phyloP scores from a whole-genome alignment of 2,113 vertebrate genomes.

The Cisticola juncidis region DNA sequence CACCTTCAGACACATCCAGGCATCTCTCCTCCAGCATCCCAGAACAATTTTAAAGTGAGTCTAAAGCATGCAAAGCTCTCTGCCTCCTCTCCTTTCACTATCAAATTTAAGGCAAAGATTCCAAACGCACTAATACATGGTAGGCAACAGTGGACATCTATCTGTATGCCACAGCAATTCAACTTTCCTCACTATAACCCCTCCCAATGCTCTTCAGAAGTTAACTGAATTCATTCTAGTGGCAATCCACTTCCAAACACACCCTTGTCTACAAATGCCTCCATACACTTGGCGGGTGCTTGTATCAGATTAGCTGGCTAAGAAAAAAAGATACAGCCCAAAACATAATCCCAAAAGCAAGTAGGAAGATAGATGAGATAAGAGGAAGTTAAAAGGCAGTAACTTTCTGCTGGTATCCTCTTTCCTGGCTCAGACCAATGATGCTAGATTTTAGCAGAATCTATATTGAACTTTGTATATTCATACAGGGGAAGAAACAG shows the following conservation, averaged over 20 bases:
- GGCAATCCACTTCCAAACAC: neutral
- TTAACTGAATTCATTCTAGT: neutral
- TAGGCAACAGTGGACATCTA: fast-evolving
- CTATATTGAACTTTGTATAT: neutral
- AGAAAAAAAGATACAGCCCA: neutral
- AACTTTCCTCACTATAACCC: neutral
- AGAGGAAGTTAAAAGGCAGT: neutral
- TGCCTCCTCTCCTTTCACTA: neutral
- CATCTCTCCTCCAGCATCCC: neutral
- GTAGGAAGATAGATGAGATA: neutral
- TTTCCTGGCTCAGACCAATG: neutral
- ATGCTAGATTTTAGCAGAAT: neutral
- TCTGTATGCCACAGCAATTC: neutral
- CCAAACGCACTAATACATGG: neutral
- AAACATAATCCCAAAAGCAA: neutral
- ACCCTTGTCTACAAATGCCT: neutral
- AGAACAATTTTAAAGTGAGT: neutral
- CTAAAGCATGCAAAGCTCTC: neutral
- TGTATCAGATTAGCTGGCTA: neutral
- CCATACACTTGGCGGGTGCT: neutral
- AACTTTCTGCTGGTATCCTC: neutral
- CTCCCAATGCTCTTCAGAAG: neutral
- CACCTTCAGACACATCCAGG: neutral
- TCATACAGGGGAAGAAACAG: neutral
- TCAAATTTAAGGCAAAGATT: neutral